phyloP scores from a whole-genome alignment of 2,888 invertebrate species.

The Cephus runcator region DNA sequence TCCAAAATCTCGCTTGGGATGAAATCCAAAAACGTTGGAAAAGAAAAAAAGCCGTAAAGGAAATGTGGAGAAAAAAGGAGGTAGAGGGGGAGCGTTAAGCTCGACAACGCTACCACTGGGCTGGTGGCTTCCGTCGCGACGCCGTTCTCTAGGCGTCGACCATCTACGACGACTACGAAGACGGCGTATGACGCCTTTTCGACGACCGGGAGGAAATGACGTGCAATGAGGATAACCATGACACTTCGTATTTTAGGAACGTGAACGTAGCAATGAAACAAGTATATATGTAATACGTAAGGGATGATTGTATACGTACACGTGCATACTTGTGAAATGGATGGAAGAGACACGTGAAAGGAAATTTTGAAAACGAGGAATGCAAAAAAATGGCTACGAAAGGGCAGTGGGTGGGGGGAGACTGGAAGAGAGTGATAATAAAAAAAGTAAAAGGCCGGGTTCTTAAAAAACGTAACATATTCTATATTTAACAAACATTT shows the following conservation, averaged over 20 bases:
- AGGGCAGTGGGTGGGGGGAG: no score
- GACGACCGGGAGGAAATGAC: background rate
- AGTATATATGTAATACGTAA: no score
- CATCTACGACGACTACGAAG: no score
- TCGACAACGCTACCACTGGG: background rate
- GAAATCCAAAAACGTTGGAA: background rate
- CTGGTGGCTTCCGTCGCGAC: no score
- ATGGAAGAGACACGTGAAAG: background rate
- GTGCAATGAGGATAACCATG: slow-evolving; percentile 1
- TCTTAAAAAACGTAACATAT: slow-evolving; percentile 57
- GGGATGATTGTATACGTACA: no score
- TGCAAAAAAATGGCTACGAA: background rate
- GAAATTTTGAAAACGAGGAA: background rate
- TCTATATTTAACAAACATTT: slow-evolving; percentile 58
- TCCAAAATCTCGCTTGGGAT: slow-evolving; percentile 1
- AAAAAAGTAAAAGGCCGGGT: slow-evolving; percentile 19
- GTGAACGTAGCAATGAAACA: no score
- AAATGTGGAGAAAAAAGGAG: background rate
- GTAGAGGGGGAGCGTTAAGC: background rate
- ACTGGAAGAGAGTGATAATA: background rate
- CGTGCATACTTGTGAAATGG: no score
- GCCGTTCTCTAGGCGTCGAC: background rate
- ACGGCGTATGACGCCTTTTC: no score
- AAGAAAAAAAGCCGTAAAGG: background rate
- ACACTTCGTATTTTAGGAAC: background rate